Evolutionary conservation across 2,797 vertebrate species (phyloP), one percentile per base, ranked within the genome.

Genomic region (Pteropus rufus): DNA sequence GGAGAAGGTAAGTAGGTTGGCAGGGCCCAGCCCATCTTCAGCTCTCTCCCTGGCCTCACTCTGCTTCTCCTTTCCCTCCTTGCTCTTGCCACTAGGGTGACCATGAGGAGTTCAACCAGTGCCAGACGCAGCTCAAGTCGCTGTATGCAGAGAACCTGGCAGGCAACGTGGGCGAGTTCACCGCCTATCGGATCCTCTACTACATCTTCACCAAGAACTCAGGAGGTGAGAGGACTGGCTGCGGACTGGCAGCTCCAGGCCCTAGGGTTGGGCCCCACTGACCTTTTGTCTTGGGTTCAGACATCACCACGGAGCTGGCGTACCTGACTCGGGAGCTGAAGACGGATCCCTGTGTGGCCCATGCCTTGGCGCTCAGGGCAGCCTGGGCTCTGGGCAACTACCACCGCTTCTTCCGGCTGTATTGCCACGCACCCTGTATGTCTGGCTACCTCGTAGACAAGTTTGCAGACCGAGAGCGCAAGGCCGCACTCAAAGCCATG

Each of bases 61-160:
- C 15, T 9, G 3, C n/a, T 29, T 15, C 8, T 21, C 1, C 11
- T 10, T 0, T 1, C 10, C 12, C 6, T 14, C 15, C 1, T 0
- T 1, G 18, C 18, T 39, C 26, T 10, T 49, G 49, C 24, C 34
- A 1, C 24, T 21, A 99, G 99, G 99, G 99, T 3, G 99, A 99
- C 98, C 99, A 99, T 0, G 99, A 99, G 94, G 99, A 99, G 98
- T 99, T 99, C 93, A 99, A 99, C 98, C 99, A 99, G 97, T 99
- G 99, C 97, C 99, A 99, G 98, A 99, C 99, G 0, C 99, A 99
- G 97, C 98, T 99, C 95, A 99, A 99, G 98, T 99, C 99, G 0
- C 98, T 99, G 23, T 99, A 99, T 21, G 98, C 99, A 3, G 99
- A 99, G 97, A 99, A 98, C 96, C 98, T 99, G 11, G 99, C 99